These are phyloP conservation scores for Schizopygopsis malacanthus DNA, from an alignment of 2,797 vertebrate genomes.

Conservation along the genomic window DNA sequence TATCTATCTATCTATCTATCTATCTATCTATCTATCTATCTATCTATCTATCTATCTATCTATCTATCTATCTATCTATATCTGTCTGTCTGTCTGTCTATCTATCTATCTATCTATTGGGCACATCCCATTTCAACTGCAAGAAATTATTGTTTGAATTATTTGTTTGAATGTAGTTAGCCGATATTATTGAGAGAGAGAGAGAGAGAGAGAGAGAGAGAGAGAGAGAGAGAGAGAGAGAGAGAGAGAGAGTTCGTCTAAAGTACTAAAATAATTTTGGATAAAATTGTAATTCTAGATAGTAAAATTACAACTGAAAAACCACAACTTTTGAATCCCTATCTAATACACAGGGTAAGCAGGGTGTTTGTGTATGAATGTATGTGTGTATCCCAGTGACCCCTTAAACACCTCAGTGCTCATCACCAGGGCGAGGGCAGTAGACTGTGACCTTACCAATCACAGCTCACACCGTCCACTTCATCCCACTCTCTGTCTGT, in stretches of 20 bases:
- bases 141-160: background rate
- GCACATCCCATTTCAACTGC: background rate
- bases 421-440: constrained; percentile 80
- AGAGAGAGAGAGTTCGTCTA: background rate
- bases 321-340: background rate
- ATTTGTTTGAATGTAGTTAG: background rate
- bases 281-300: background rate
- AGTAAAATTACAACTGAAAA: constrained; percentile 8
- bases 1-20: no score
- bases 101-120: background rate
- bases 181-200: background rate
- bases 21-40: no score
- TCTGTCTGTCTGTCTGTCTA: no score
- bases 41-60: no score
- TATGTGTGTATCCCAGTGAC: constrained; percentile 74
- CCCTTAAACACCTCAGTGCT: constrained; percentile 81
- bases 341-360: constrained; percentile 19
- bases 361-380: constrained; percentile 54
- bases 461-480: constrained; percentile 75
- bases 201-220: no score
- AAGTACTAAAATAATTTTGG: background rate
- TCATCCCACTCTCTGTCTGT: constrained; percentile 40
- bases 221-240: no score
- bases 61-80: no score
- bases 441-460: constrained; percentile 83